Evolutionary conservation across 1,140 invertebrate species (phyloP).

Genomic region (Hermatobates lingyangjiaoensis): DNA sequence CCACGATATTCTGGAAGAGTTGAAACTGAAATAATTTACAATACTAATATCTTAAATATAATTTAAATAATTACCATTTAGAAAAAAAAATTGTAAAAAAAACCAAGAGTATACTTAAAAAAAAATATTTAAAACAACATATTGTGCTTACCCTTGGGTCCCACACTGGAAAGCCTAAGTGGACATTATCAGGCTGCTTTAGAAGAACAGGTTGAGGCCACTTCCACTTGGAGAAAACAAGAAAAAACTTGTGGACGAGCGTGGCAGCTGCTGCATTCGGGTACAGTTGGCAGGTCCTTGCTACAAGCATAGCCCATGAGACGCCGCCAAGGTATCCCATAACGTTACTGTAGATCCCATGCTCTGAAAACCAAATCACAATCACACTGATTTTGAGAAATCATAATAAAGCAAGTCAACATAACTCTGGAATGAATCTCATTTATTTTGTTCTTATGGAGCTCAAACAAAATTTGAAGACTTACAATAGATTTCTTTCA

Average conservation of each 20-base stretch:
- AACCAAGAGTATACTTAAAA: too few species aligned
- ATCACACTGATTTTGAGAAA: too few species aligned
- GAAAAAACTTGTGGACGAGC: constrained; percentile 93
- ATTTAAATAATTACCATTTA: too few species aligned
- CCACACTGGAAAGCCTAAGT: constrained; percentile 84
- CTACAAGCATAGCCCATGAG: constrained; percentile 98
- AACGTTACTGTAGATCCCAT: constrained; percentile 96
- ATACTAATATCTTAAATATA: too few species aligned
- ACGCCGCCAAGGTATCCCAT: constrained; percentile 96
- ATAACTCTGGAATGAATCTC: not conserved
- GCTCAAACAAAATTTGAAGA: not conserved
- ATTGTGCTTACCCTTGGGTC: constrained; percentile 79
- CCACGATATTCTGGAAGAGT: too few species aligned
- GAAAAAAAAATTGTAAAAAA: too few species aligned
- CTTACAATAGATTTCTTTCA: too few species aligned
- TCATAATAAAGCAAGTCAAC: not conserved
- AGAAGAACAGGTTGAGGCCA: constrained; percentile 95
- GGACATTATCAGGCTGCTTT: constrained; percentile 73
- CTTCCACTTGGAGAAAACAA: constrained; percentile 92
- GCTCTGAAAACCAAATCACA: constrained; percentile 34
- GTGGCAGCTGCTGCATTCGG: constrained; percentile 90
- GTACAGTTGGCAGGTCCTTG: constrained; percentile 93
- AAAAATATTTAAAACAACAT: too few species aligned
- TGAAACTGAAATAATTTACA: too few species aligned
- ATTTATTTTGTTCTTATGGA: not conserved